phyloP scores from a whole-genome alignment of 2,113 vertebrate species.

The Neogobius melanostomus region DNA sequence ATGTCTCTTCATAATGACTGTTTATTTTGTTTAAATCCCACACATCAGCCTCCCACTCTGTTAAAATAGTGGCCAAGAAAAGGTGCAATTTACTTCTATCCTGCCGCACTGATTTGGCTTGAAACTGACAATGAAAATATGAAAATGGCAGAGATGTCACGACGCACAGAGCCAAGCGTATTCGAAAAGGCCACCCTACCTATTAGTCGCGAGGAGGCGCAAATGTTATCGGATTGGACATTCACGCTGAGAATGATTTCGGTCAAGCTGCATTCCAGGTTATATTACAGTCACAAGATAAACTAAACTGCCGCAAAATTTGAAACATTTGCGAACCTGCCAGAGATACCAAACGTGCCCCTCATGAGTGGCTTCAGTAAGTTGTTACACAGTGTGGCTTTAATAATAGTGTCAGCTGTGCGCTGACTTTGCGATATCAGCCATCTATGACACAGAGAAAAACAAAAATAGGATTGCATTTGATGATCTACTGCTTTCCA shows the following conservation, averaged over 20 bases:
- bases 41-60: neutral
- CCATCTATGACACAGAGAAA: constrained; percentile 9
- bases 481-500: constrained; percentile 41
- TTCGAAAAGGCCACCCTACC: neutral
- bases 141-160: constrained; percentile 6
- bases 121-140: neutral
- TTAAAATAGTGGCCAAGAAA: constrained; percentile 10
- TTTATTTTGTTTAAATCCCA: constrained; percentile 6
- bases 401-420: neutral
- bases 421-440: neutral
- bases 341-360: too few species aligned
- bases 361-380: too few species aligned
- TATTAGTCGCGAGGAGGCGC: neutral
- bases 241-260: neutral
- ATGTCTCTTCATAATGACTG: constrained; percentile 7
- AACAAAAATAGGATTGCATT: constrained; percentile 30
- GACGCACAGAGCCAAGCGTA: neutral
- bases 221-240: neutral
- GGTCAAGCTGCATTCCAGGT: too few species aligned
- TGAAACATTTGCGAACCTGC: too few species aligned
- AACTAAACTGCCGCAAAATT: too few species aligned
- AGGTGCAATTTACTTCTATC: constrained; percentile 1
- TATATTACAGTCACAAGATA: too few species aligned
- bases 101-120: neutral
- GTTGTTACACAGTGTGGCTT: neutral